These are phyloP conservation scores for Ectemnius lituratus DNA, from an alignment of 2,888 invertebrate species.

Conservation along the genomic window DNA sequence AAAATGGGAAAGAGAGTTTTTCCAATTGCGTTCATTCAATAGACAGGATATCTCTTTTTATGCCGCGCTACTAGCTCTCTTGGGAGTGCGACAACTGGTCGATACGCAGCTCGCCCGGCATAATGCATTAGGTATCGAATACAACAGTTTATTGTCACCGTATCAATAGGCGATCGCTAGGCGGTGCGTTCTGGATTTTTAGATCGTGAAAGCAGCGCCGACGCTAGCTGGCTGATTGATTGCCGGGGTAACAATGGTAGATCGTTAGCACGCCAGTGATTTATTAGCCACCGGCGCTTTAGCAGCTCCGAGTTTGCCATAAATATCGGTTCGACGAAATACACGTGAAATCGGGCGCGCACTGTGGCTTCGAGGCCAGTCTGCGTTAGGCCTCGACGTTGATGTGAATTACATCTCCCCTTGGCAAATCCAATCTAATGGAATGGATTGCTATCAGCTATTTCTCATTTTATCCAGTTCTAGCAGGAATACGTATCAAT, in stretches of 20 bases:
- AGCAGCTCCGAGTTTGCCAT: background rate
- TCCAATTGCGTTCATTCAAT: too few relatives aligned
- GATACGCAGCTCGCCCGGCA: background rate
- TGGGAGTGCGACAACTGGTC: background rate
- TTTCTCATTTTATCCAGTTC: too few relatives aligned
- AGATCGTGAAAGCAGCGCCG: slow-evolving; percentile 5
- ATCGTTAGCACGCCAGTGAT: slow-evolving; percentile 28
- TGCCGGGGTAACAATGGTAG: slow-evolving; percentile 15
- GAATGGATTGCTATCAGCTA: too few relatives aligned
- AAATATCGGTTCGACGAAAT: slow-evolving; percentile 16
- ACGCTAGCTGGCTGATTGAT: slow-evolving; percentile 20
- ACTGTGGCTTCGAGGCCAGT: background rate
- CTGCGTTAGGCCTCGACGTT: background rate
- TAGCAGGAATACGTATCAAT: too few relatives aligned
- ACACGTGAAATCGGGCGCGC: background rate
- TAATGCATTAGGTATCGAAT: slow-evolving; percentile 2
- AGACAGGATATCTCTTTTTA: too few relatives aligned
- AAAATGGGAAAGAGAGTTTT: too few relatives aligned
- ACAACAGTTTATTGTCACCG: background rate
- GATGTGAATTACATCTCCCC: background rate
- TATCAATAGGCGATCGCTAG: slow-evolving; percentile 10
- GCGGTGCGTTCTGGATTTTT: slow-evolving; percentile 7
- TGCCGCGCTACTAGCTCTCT: background rate
- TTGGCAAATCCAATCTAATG: too few relatives aligned
- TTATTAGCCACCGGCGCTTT: slow-evolving; percentile 23